Base-by-base conservation (phyloP, 2,797 vertebrate genomes). In the Amniataba percoides region DNA sequence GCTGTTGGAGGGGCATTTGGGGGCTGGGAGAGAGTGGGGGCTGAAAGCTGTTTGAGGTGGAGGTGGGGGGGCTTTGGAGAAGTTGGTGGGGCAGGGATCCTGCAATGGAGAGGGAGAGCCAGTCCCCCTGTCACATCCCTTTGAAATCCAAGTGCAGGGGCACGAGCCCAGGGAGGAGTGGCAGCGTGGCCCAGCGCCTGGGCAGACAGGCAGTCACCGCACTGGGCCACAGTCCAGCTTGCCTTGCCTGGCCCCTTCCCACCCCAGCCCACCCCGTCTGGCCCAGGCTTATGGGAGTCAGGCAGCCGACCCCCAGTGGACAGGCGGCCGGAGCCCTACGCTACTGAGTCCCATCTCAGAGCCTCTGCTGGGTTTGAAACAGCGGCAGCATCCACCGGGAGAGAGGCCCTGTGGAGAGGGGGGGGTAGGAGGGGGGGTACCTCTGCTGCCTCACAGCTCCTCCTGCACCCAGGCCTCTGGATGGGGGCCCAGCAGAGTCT, bases 121-220 rank as follows among this genome's bases (percentile, higher is more conserved):
- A 86, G 90, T 87, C 83, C 82, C 86, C 93, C 87, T 86, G 87
- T 92, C 93, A 93, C 90, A 92, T 94, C 92, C 84, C 93, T 95
- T 95, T 95, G 95, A 96, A 95, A 95, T 95, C 94, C 93, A 92
- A 94, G 93, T 91, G 89, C 91, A 93, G 93, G 95, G 94, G 94
- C 94, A 95, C 94, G 93, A 94, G 93, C 94, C 92, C 94, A 94
- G 93, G 90, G 93, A 93, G 91, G 92, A 93, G 93, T 92, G 93
- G 94, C 94, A 92, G 91, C 84, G 91, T 93, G 94, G 93, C 94
- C 91, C 94, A 93, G 94, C 88, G 93, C 93, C 92, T 94, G 93
- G 92, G 94, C 94, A 95, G 95, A 95, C 95, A 96, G 94, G 94
- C 95, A 95, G 94, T 95, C 95, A 95, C 94, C 93, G 90, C 86